phyloP scores from a whole-genome alignment of 2,797 vertebrate species.

The Gobio occitaniae region DNA sequence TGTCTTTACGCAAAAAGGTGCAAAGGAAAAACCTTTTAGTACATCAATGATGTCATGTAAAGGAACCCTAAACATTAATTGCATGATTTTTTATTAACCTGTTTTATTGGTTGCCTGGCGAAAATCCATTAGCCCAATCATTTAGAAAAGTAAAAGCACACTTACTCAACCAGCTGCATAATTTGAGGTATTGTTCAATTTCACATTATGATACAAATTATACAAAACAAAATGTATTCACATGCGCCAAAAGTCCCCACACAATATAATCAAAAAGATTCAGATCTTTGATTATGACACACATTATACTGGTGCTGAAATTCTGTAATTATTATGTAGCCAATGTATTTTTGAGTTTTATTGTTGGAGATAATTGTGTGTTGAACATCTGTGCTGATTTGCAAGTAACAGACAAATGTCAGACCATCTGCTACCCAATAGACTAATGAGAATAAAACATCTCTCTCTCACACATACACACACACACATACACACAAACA shows the following conservation, averaged over 20 bases:
- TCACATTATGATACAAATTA: background rate
- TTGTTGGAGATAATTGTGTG: constrained; percentile 38
- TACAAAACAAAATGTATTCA: constrained; percentile 7
- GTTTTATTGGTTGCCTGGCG: background rate
- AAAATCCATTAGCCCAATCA: background rate
- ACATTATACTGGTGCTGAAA: constrained; percentile 3
- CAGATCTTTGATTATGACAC: constrained; percentile 26
- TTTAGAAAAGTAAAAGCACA: constrained; percentile 8
- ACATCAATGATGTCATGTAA: background rate
- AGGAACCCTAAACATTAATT: background rate
- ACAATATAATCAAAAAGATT: constrained; percentile 10
- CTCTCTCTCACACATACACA: background rate
- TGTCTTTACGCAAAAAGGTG: background rate
- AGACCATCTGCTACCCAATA: constrained; percentile 40
- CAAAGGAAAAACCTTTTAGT: background rate
- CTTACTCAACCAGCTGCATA: background rate
- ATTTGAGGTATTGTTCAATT: background rate
- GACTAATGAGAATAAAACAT: constrained; percentile 42
- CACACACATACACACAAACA: constrained; percentile 28
- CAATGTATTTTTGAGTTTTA: constrained; percentile 18
- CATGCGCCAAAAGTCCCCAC: background rate
- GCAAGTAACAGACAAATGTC: constrained; percentile 40
- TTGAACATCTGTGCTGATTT: constrained; percentile 50
- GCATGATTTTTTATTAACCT: background rate
- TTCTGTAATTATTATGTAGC: constrained; percentile 14